Evolutionary conservation across 2,113 vertebrate genomes (phyloP).

Genomic region (Arenaria interpres): DNA sequence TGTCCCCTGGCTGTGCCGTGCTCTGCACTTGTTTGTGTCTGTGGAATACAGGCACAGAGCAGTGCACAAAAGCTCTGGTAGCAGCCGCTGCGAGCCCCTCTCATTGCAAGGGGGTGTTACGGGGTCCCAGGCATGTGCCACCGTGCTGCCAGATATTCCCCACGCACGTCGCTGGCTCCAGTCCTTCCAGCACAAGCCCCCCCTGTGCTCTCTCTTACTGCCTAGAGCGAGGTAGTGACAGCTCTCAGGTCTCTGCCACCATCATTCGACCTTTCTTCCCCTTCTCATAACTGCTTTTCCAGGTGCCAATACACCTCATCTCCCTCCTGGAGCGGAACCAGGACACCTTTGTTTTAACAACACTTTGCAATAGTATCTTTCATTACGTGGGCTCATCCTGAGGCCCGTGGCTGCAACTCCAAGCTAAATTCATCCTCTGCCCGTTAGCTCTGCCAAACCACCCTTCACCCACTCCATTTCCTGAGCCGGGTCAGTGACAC

Average conservation of each 20-base stretch:
- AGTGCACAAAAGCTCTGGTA: background rate
- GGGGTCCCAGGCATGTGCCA: background rate
- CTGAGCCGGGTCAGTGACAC: background rate
- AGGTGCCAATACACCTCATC: fast-evolving
- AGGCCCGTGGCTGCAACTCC: background rate
- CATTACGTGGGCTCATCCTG: background rate
- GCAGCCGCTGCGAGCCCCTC: background rate
- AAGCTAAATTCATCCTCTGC: background rate
- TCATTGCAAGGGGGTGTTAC: background rate
- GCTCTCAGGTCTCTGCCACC: background rate
- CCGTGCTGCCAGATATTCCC: background rate
- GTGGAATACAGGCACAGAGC: background rate
- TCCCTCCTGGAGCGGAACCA: background rate
- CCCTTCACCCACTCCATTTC: background rate
- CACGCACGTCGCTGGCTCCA: background rate
- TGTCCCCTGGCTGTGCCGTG: background rate
- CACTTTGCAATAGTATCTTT: background rate
- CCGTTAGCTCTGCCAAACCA: background rate
- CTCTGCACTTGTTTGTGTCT: background rate
- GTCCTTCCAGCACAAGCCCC: background rate
- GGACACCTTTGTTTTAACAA: background rate
- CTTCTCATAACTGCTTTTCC: background rate
- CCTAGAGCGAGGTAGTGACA: background rate
- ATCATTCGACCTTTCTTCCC: background rate
- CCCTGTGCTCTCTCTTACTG: background rate